phyloP scores from a whole-genome alignment of 2,888 invertebrate species.

The Hydraecia micacea region DNA sequence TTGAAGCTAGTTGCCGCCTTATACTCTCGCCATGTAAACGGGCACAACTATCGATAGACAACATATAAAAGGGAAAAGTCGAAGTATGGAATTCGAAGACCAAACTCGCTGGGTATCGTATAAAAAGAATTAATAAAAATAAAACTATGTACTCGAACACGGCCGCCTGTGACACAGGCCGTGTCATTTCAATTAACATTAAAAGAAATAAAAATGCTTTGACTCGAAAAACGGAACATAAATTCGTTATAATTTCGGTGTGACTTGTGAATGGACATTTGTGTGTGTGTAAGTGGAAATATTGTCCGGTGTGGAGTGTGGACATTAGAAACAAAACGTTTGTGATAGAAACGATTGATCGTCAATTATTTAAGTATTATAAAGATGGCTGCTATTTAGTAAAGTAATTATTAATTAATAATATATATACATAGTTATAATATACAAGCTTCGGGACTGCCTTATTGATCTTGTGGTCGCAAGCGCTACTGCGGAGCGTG shows the following conservation, averaged over 20 bases:
- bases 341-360: constrained; percentile 10
- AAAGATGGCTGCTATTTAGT: not conserved
- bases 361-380: constrained; percentile 2
- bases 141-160: constrained; percentile 74
- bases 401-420: not conserved
- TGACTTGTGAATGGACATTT: constrained; percentile 66
- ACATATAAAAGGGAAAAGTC: constrained; percentile 84
- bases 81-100: constrained; percentile 82
- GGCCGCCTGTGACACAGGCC: constrained; percentile 77
- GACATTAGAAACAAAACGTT: constrained; percentile 30
- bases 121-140: constrained; percentile 83
- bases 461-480: not conserved
- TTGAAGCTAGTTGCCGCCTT: not conserved
- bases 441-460: not conserved
- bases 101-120: constrained; percentile 78
- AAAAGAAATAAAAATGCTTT: constrained; percentile 81
- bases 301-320: constrained; percentile 25
- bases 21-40: constrained; percentile 74
- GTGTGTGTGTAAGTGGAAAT: constrained; percentile 73
- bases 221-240: constrained; percentile 69
- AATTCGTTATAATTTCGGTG: constrained; percentile 78
- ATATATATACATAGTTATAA: not conserved
- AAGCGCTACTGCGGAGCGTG: not conserved
- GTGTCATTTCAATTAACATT: constrained; percentile 89
- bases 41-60: constrained; percentile 74